A percentile compares a stretch with the other conserved stretches of the same genome.
Evolutionary conservation across 2,797 vertebrate species (phyloP).

Genomic region (Catharus ustulatus): DNA sequence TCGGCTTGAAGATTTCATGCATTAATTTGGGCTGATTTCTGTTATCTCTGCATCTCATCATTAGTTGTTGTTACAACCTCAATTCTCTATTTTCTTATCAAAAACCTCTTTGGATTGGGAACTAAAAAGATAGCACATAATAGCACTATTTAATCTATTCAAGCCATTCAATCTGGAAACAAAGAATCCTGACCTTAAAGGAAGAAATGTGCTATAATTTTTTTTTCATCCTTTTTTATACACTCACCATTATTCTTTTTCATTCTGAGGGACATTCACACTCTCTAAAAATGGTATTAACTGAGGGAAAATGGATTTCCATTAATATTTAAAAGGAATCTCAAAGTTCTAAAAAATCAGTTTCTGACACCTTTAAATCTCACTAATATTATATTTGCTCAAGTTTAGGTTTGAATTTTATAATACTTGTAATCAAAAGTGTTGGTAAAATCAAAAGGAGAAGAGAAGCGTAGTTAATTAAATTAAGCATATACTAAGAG

Average conservation of each 20-base stretch:
- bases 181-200: slow-evolving; percentile 11
- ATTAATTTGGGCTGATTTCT: slow-evolving; percentile 31
- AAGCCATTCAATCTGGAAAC: slow-evolving; percentile 41
- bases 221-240: background rate
- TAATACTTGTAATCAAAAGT: background rate
- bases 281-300: background rate
- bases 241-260: background rate
- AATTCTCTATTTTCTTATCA: slow-evolving; percentile 3
- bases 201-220: background rate
- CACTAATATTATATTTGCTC: background rate
- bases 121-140: slow-evolving; percentile 25
- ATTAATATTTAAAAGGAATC: background rate
- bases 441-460: background rate
- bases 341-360: background rate
- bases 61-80: background rate
- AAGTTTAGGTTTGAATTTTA: background rate
- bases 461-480: background rate
- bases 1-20: slow-evolving; percentile 5
- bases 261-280: background rate
- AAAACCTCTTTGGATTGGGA: slow-evolving; percentile 12
- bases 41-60: background rate
- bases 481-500: background rate
- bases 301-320: background rate
- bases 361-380: background rate
- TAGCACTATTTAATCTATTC: slow-evolving; percentile 32